These are phyloP conservation scores for Nycticorax nycticorax DNA, from an alignment of 2,113 vertebrate genomes.

Conservation along the genomic window DNA sequence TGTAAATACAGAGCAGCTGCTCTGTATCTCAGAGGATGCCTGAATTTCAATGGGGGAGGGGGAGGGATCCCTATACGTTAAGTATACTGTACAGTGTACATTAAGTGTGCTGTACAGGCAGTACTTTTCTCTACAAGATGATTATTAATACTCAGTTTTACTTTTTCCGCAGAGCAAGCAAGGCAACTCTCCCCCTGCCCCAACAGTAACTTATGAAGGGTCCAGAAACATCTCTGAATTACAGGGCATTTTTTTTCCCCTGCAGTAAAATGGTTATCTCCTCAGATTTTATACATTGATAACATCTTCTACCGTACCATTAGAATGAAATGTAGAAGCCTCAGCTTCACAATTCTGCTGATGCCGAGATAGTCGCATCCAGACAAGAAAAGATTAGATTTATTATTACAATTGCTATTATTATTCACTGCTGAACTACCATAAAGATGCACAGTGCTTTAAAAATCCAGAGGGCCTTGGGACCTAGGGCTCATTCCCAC, in stretches of 20 bases:
- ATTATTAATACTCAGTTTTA: background rate
- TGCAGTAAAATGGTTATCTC: background rate
- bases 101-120: background rate
- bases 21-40: background rate
- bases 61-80: background rate
- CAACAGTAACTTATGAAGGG: background rate
- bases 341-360: slow-evolving; percentile 15
- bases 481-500: background rate
- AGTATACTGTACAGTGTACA: background rate
- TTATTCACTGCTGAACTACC: slow-evolving; percentile 12
- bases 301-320: background rate
- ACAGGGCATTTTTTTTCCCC: background rate
- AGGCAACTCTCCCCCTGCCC: background rate
- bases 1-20: slow-evolving; percentile 33
- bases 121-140: background rate
- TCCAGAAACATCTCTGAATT: slow-evolving; percentile 2
- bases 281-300: background rate
- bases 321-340: slow-evolving; percentile 24
- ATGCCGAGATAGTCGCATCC: background rate
- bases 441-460: background rate
- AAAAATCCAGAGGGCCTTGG: background rate
- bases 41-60: background rate
- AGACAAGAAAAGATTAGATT: slow-evolving; percentile 4
- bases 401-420: background rate
- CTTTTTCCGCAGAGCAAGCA: background rate